A percentile compares a stretch with the other conserved stretches of the same genome.
Conservation (phyloP, 1,140 invertebrate species). For the Drosophila funebris region DNA sequence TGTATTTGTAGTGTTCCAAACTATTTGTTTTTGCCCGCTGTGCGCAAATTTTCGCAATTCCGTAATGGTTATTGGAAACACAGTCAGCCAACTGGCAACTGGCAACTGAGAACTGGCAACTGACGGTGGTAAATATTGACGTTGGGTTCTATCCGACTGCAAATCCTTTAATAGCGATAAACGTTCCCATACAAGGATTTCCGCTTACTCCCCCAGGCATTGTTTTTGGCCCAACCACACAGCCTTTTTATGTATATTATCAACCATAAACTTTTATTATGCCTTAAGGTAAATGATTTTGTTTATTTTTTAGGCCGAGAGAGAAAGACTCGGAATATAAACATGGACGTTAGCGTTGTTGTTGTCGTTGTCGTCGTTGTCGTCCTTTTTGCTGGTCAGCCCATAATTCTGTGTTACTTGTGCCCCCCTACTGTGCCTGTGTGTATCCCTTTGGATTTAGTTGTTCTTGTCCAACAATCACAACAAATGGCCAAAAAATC, state of each 20-base stretch:
- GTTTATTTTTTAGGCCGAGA: slow-evolving; percentile 79
- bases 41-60: slow-evolving; percentile 66
- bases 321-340: background rate
- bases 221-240: slow-evolving; percentile 11
- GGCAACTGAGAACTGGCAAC: slow-evolving; percentile 29
- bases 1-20: slow-evolving; percentile 73
- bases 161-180: slow-evolving; percentile 61
- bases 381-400: slow-evolving; percentile 47
- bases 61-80: slow-evolving; percentile 77
- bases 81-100: slow-evolving; percentile 35
- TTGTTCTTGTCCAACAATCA: slow-evolving; percentile 3
- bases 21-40: slow-evolving; percentile 80
- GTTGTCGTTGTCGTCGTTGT: slow-evolving; percentile 2
- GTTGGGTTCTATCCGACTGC: slow-evolving; percentile 20
- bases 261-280: slow-evolving; percentile 81
- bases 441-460: slow-evolving; percentile 46
- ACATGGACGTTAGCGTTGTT: background rate
- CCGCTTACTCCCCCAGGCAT: slow-evolving; percentile 12
- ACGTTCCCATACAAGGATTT: slow-evolving; percentile 38
- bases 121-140: slow-evolving; percentile 67
- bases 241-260: slow-evolving; percentile 53
- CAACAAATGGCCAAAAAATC: slow-evolving; percentile 53
- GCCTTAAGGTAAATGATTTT: slow-evolving; percentile 80
- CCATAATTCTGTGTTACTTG: slow-evolving; percentile 67
- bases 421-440: slow-evolving; percentile 24